Evolutionary conservation across 1,140 invertebrate species (phyloP).

Genomic region (Megathymus violae): DNA sequence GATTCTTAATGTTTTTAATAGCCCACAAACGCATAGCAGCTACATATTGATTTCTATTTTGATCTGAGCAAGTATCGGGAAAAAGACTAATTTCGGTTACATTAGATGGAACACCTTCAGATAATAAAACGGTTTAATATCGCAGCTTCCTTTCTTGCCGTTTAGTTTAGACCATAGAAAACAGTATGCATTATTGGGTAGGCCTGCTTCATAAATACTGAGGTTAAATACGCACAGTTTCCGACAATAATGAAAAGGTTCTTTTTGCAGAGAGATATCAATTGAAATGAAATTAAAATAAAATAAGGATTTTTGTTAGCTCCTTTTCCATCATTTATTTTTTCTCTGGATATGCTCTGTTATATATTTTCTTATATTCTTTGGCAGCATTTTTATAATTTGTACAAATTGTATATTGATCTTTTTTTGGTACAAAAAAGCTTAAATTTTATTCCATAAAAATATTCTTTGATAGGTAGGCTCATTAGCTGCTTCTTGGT

Average conservation of each 20-base stretch:
- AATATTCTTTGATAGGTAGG: too few relatives aligned
- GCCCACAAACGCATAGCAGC: conserved; percentile 17
- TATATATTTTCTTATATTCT: too few relatives aligned
- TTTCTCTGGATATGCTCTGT: too few relatives aligned
- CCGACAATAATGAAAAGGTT: neutral
- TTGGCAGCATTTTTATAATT: too few relatives aligned
- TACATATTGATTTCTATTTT: conserved; percentile 37
- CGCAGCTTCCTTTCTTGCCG: conserved; percentile 31
- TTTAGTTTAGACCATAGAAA: conserved; percentile 30
- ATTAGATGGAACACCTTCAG: conserved; percentile 9
- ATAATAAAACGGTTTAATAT: conserved; percentile 35
- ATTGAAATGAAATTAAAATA: neutral
- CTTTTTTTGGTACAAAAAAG: too few relatives aligned
- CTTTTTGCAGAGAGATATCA: neutral
- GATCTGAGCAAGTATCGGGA: conserved; percentile 36
- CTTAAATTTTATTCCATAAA: too few relatives aligned
- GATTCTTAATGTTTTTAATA: conserved; percentile 23
- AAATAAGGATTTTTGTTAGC: too few relatives aligned
- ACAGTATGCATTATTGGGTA: conserved; percentile 31
- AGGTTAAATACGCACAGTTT: neutral
- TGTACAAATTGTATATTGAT: too few relatives aligned
- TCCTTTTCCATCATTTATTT: too few relatives aligned
- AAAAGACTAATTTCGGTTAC: conserved; percentile 21
- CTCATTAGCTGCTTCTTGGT: too few relatives aligned
- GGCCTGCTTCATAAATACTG: conserved; percentile 12